Evolutionary conservation across 2,113 vertebrate genomes (phyloP).

Genomic region (Forbesichthys papilliferus): DNA sequence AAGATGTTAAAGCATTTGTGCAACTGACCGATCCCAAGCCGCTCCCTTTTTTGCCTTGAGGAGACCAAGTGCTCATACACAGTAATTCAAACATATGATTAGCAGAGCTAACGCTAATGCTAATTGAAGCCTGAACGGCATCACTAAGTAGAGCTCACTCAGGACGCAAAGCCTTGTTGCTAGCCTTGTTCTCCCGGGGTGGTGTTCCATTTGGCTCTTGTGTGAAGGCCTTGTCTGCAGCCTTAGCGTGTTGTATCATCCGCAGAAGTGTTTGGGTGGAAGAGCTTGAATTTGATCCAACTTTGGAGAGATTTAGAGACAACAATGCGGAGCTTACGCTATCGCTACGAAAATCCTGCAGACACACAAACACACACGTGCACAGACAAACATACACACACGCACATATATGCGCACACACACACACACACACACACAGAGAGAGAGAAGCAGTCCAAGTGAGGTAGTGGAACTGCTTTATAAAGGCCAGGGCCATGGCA

Average conservation of each 20-base stretch:
- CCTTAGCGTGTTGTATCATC: slow-evolving; percentile 43
- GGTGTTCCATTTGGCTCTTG: slow-evolving; percentile 54
- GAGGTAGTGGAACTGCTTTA: slow-evolving; percentile 64
- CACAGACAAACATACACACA: too few relatives aligned
- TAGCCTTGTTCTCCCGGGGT: slow-evolving; percentile 55
- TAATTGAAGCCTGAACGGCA: slow-evolving; percentile 70
- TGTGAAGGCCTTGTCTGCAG: slow-evolving; percentile 51
- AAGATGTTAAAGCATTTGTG: slow-evolving; percentile 39
- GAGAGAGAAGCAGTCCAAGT: slow-evolving; percentile 40
- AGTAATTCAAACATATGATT: slow-evolving; percentile 43
- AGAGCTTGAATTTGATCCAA: slow-evolving; percentile 66
- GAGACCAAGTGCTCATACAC: slow-evolving; percentile 47
- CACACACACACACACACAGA: neutral
- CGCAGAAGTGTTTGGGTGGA: slow-evolving; percentile 55
- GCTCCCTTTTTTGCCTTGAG: slow-evolving; percentile 8
- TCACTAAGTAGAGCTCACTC: slow-evolving; percentile 49
- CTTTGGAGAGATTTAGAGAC: slow-evolving; percentile 62
- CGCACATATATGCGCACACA: too few relatives aligned
- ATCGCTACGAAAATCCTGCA: neutral
- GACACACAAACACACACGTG: slow-evolving; percentile 14
- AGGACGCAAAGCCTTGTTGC: slow-evolving; percentile 39
- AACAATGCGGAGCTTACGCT: slow-evolving; percentile 50
- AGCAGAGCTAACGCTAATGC: slow-evolving; percentile 45
- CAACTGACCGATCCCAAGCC: neutral
- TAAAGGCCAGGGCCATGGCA: slow-evolving; percentile 71